Conservation (phyloP, 1,140 invertebrate species). For the Drosophila willistoni region DNA sequence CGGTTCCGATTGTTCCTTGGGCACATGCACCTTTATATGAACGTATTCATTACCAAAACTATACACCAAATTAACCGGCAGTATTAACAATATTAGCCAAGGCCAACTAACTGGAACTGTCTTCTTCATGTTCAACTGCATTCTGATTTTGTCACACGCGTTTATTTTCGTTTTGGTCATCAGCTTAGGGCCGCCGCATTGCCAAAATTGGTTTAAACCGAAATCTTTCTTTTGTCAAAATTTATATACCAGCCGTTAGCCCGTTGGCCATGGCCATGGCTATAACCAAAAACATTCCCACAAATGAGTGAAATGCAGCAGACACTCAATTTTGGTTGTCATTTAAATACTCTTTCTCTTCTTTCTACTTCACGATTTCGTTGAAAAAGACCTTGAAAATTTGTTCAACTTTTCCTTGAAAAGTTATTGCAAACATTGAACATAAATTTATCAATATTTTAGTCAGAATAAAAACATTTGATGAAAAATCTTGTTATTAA, state of each 20-base stretch:
- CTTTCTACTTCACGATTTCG: background rate
- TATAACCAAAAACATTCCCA: constrained; percentile 39
- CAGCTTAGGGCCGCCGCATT: constrained; percentile 60
- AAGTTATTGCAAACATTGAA: too few species aligned
- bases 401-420: too few species aligned
- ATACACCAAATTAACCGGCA: background rate
- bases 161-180: constrained; percentile 10
- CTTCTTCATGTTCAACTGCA: constrained; percentile 5
- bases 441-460: too few species aligned
- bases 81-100: constrained; percentile 10
- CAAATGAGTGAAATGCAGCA: constrained; percentile 26
- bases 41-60: constrained; percentile 74
- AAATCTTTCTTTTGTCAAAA: constrained; percentile 72
- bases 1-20: constrained; percentile 59
- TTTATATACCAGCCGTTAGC: constrained; percentile 63
- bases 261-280: constrained; percentile 48
- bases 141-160: constrained; percentile 11
- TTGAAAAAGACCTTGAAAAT: too few species aligned
- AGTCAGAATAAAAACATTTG: too few species aligned
- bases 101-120: background rate
- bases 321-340: background rate
- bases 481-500: too few species aligned
- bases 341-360: background rate
- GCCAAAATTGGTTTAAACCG: constrained; percentile 79
- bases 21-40: constrained; percentile 77